Conservation (phyloP, 1,140 invertebrate genomes). For the Tetramorium parvispinum region DNA sequence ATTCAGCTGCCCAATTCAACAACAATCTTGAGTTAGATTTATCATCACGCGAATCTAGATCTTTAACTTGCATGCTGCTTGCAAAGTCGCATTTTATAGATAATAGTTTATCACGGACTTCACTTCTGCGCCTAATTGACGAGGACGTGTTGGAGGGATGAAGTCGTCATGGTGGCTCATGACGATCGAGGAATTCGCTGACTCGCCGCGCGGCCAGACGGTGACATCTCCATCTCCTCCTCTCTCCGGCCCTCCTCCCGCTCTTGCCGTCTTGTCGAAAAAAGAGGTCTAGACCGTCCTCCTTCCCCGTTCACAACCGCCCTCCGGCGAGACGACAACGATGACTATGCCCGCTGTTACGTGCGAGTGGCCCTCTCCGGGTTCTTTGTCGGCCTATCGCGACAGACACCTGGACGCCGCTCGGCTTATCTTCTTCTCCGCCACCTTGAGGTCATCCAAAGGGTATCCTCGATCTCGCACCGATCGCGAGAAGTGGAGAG, state of each 20-base stretch:
- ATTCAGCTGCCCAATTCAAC: neutral
- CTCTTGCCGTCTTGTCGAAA: constrained; percentile 23
- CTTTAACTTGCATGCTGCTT: neutral
- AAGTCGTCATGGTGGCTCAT: constrained; percentile 45
- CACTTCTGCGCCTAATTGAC: neutral
- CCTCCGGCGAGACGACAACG: constrained; percentile 41
- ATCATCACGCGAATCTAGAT: neutral
- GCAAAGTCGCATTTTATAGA: neutral
- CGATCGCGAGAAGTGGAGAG: constrained; percentile 30
- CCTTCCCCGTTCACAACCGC: constrained; percentile 31
- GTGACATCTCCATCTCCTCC: constrained; percentile 81
- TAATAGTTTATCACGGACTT: neutral
- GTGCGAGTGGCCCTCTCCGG: constrained; percentile 48
- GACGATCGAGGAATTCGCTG: constrained; percentile 66
- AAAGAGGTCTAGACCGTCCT: constrained; percentile 55
- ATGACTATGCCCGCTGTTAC: constrained; percentile 61
- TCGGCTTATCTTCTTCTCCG: constrained; percentile 53
- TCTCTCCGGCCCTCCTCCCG: neutral
- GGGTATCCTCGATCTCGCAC: constrained; percentile 64
- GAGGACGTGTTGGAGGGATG: constrained; percentile 24
- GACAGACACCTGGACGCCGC: constrained; percentile 60
- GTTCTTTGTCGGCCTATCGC: constrained; percentile 65
- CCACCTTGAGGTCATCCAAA: constrained; percentile 55
- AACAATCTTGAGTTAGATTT: neutral
- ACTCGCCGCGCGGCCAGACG: constrained; percentile 65